Percentiles rank a stretch among this genome's conserved stretches.
These are phyloP conservation scores for Ophioderma brevispina DNA, from an alignment of 35 echinoderm and acorn worm species.

Conservation along the genomic window DNA sequence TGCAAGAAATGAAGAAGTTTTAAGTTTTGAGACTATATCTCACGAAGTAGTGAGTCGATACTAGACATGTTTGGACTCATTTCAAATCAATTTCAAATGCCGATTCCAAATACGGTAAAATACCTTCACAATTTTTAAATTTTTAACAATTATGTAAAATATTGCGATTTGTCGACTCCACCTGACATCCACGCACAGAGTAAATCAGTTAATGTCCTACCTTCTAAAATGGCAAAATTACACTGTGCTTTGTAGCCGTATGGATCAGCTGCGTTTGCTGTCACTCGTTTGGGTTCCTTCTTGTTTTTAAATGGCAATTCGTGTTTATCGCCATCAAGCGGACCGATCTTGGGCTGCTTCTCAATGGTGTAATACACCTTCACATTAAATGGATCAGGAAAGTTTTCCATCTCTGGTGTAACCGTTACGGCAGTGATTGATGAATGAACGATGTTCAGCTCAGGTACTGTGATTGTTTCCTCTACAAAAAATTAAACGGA, in stretches of 20 bases:
- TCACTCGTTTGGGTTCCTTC: neutral
- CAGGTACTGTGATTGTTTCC: neutral
- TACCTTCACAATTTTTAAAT: too few relatives aligned
- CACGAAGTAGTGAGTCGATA: too few relatives aligned
- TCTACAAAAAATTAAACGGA: neutral
- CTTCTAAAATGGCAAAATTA: neutral
- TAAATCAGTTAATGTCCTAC: too few relatives aligned
- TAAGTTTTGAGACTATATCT: too few relatives aligned
- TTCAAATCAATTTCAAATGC: too few relatives aligned
- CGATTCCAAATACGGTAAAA: too few relatives aligned
- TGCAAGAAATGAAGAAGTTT: too few relatives aligned
- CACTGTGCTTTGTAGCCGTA: conserved; percentile 2
- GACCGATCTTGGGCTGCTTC: neutral
- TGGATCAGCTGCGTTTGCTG: neutral
- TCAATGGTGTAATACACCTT: neutral
- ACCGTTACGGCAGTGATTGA: neutral
- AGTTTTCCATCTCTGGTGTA: neutral
- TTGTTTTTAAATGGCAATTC: neutral
- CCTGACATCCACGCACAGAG: too few relatives aligned
- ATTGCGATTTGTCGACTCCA: too few relatives aligned
- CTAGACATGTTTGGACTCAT: too few relatives aligned
- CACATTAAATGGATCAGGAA: neutral
- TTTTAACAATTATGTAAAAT: too few relatives aligned
- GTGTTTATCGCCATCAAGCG: neutral
- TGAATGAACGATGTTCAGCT: neutral